phyloP scores from a whole-genome alignment of 2,113 vertebrate species.

The Tragulus kanchil region DNA sequence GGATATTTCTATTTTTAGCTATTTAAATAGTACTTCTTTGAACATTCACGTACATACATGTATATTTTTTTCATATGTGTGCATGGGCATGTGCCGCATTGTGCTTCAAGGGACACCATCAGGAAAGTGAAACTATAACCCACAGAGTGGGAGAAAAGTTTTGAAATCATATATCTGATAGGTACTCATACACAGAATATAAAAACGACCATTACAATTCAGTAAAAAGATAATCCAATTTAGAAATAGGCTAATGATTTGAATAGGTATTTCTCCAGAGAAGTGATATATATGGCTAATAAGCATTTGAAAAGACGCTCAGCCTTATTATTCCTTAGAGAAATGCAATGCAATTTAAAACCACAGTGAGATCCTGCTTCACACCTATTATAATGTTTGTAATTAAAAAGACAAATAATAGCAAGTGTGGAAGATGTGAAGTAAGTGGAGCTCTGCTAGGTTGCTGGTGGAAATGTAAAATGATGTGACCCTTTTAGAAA shows the following conservation, averaged over 20 bases:
- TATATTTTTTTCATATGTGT: not conserved
- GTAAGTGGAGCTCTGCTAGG: not conserved
- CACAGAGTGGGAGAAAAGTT: not conserved
- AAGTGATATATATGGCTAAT: not conserved
- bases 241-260: not conserved
- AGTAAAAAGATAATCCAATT: slow-evolving; percentile 12
- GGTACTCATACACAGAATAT: not conserved
- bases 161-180: not conserved
- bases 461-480: not conserved
- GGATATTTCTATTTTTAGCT: not conserved
- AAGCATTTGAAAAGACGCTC: not conserved
- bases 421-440: not conserved
- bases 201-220: not conserved
- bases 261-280: not conserved
- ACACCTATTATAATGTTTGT: not conserved
- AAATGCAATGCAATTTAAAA: slow-evolving; percentile 18
- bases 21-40: slow-evolving; percentile 7
- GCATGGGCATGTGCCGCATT: not conserved
- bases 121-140: not conserved
- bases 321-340: not conserved
- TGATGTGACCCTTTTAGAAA: not conserved
- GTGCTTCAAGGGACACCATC: not conserved
- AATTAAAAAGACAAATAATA: not conserved
- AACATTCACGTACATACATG: not conserved
- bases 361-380: not conserved